A percentile compares a stretch with the other conserved stretches of the same genome.
Evolutionary conservation across 1,140 invertebrate genomes (phyloP).

Genomic region (Pogonomyrmex barbatus): DNA sequence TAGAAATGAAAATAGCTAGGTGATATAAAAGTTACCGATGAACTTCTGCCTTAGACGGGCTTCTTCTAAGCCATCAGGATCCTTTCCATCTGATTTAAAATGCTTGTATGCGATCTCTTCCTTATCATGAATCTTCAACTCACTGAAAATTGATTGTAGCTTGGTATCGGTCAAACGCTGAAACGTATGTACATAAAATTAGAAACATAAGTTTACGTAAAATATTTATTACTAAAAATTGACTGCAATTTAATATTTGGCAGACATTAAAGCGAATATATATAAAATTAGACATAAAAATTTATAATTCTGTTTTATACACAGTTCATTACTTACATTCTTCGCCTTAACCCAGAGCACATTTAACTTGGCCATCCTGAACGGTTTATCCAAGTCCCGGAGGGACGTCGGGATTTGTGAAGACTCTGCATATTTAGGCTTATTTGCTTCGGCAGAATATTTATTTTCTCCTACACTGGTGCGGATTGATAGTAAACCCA

Average conservation of each 20-base stretch:
- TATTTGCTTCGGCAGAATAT: constrained; percentile 88
- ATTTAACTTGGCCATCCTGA: constrained; percentile 94
- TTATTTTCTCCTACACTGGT: constrained; percentile 83
- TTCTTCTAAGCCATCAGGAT: constrained; percentile 95
- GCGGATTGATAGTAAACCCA: constrained; percentile 63
- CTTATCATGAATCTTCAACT: constrained; percentile 96
- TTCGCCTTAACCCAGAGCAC: constrained; percentile 93
- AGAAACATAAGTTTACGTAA: constrained; percentile 1
- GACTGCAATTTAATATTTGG: constrained; percentile 94
- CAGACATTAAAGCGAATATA: constrained; percentile 88
- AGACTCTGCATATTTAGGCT: constrained; percentile 82
- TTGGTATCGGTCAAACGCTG: constrained; percentile 94
- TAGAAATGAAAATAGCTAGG: not conserved
- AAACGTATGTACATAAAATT: constrained; percentile 61
- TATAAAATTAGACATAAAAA: not conserved
- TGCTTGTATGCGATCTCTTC: constrained; percentile 95
- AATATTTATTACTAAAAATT: constrained; percentile 90
- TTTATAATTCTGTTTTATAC: not conserved
- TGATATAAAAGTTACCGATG: constrained; percentile 85
- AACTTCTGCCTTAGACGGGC: constrained; percentile 93
- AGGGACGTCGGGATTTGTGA: constrained; percentile 84
- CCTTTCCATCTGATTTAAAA: constrained; percentile 92
- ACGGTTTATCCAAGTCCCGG: constrained; percentile 91
- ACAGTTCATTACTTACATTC: constrained; percentile 87
- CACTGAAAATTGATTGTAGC: constrained; percentile 94